Percentiles rank a stretch among this genome's conserved stretches.
These are phyloP conservation scores for Teleogryllus occipitalis DNA, from an alignment of 1,140 invertebrate species.

Conservation along the genomic window DNA sequence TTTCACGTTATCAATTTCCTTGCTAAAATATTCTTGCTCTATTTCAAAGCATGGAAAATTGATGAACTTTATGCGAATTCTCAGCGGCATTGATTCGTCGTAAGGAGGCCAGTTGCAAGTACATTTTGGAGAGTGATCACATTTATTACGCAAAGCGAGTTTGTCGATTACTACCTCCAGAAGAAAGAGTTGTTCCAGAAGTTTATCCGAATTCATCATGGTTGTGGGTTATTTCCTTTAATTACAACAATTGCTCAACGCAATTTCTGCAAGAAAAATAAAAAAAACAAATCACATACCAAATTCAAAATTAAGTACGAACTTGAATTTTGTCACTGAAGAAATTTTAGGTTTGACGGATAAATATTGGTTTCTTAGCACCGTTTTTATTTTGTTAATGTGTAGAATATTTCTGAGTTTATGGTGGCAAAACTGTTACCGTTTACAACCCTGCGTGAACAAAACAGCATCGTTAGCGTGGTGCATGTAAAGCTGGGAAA, in stretches of 20 bases:
- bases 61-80: constrained; percentile 26
- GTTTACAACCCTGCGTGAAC: too few species aligned
- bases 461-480: too few species aligned
- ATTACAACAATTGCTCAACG: too few species aligned
- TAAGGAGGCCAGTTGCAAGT: constrained; percentile 15
- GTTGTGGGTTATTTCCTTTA: too few species aligned
- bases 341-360: background rate
- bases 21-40: constrained; percentile 24
- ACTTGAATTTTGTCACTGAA: background rate
- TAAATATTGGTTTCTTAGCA: background rate
- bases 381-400: background rate
- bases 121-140: background rate
- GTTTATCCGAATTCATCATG: background rate
- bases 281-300: too few species aligned
- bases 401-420: background rate
- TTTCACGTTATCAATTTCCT: constrained; percentile 19
- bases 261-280: too few species aligned
- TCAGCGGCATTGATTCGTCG: constrained; percentile 19
- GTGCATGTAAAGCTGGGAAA: too few species aligned
- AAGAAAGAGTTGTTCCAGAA: constrained; percentile 32
- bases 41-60: constrained; percentile 30
- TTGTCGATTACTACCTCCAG: constrained; percentile 29
- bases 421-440: too few species aligned
- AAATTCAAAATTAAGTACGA: background rate
- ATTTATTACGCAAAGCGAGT: constrained; percentile 21